phyloP scores from a whole-genome alignment of 2,113 vertebrate genomes.

The Vulpes lagopus region DNA sequence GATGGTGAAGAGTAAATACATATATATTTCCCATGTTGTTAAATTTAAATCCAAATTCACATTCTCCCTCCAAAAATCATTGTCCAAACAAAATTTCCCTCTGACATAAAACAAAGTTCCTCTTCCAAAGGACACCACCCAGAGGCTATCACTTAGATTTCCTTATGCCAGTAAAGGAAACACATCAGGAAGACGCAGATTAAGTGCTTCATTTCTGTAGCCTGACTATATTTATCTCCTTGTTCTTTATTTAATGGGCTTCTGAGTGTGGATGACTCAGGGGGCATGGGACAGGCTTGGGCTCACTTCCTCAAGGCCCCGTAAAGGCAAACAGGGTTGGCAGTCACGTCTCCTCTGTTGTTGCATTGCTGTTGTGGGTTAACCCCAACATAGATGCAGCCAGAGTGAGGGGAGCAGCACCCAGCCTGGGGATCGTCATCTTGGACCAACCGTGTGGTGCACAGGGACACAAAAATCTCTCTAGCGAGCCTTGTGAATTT shows the following conservation, averaged over 20 bases:
- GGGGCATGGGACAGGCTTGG: slow-evolving; percentile 83
- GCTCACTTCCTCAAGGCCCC: slow-evolving; percentile 86
- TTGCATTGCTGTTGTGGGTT: background rate
- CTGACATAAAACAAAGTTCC: slow-evolving; percentile 31
- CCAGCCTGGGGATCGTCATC: background rate
- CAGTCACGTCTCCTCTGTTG: background rate
- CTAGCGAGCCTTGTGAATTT: background rate
- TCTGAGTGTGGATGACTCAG: slow-evolving; percentile 79
- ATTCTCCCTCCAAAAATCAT: background rate
- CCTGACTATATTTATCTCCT: slow-evolving; percentile 82
- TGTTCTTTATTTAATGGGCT: slow-evolving; percentile 88
- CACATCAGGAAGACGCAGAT: background rate
- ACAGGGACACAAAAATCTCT: background rate
- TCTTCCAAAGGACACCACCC: slow-evolving; percentile 80
- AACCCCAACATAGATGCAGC: background rate
- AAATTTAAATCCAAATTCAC: slow-evolving; percentile 19
- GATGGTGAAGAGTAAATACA: background rate
- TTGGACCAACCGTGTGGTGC: accelerated
- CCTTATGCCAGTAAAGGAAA: slow-evolving; percentile 86
- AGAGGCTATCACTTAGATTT: slow-evolving; percentile 83
- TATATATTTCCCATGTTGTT: background rate
- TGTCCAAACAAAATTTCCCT: slow-evolving; percentile 7
- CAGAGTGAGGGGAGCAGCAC: no score
- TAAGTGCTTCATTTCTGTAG: background rate
- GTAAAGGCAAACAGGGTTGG: slow-evolving; percentile 71